Percentiles rank a stretch among this genome's conserved stretches.
These are phyloP conservation scores for Andrena marginata DNA, from an alignment of 2,888 invertebrate genomes.

Conservation along the genomic window DNA sequence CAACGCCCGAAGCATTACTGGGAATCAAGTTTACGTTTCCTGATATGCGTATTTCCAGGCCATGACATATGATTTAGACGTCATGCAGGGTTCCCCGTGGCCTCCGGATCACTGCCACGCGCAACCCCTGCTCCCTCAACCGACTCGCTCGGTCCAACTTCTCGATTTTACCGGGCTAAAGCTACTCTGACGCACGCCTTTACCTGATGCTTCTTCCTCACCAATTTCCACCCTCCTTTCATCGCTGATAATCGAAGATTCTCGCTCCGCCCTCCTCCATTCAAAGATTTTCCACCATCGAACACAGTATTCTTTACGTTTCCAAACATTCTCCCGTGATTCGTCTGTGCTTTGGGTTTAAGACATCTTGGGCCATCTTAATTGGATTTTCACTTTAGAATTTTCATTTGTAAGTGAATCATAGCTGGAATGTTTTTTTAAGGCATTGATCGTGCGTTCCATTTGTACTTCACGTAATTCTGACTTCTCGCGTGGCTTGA, in stretches of 20 bases:
- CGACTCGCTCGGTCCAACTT: conserved; percentile 21
- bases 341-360: too few species aligned
- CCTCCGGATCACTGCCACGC: conserved; percentile 46
- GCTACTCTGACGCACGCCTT: background rate
- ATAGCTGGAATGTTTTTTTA: too few species aligned
- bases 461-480: background rate
- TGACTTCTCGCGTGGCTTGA: background rate
- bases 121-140: conserved; percentile 26
- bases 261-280: too few species aligned
- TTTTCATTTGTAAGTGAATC: too few species aligned
- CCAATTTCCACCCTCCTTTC: background rate
- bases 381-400: too few species aligned
- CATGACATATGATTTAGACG: conserved; percentile 62
- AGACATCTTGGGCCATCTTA: too few species aligned
- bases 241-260: background rate
- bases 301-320: background rate
- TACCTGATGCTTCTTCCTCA: background rate
- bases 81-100: conserved; percentile 33
- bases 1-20: conserved; percentile 66
- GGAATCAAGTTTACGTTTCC: conserved; percentile 69
- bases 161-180: conserved; percentile 14
- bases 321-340: too few species aligned
- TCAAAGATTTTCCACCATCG: background rate
- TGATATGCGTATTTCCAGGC: conserved; percentile 65
- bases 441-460: background rate